phyloP scores from a whole-genome alignment of 2,113 vertebrate species.

The Planiliza haematocheilus region DNA sequence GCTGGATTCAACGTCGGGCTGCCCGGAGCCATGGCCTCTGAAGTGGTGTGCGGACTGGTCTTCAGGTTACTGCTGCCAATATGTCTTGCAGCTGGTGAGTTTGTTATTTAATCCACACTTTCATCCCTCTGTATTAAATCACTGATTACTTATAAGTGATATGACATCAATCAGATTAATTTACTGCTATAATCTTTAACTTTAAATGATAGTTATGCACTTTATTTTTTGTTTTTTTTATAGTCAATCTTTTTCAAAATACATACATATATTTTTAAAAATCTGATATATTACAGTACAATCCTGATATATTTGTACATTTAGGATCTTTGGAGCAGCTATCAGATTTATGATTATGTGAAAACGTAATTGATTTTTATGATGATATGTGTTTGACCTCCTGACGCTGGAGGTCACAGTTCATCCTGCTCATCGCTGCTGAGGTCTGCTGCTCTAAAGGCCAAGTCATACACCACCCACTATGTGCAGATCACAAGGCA shows the following conservation, averaged over 20 bases:
- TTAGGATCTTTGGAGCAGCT: not conserved
- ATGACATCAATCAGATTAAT: not conserved
- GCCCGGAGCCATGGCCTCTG: slow-evolving; percentile 89
- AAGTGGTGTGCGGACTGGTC: slow-evolving; percentile 94
- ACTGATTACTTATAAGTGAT: not conserved
- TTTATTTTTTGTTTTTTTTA: too few relatives aligned
- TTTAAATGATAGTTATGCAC: too few relatives aligned
- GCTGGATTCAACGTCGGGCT: slow-evolving; percentile 50
- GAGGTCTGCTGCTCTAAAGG: not conserved
- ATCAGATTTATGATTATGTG: not conserved
- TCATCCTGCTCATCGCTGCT: slow-evolving; percentile 7
- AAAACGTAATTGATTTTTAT: not conserved
- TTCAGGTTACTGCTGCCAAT: slow-evolving; percentile 94
- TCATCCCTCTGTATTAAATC: not conserved
- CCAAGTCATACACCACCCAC: not conserved
- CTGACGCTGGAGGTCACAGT: slow-evolving; percentile 36
- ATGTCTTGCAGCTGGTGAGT: slow-evolving; percentile 93
- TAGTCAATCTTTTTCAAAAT: too few relatives aligned
- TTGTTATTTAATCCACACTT: not conserved
- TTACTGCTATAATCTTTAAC: not conserved
- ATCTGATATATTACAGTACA: not conserved
- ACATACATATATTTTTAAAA: not conserved
- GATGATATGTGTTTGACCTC: slow-evolving; percentile 34
- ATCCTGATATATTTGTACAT: not conserved
- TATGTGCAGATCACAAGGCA: slow-evolving; percentile 11